Conservation (phyloP, 1,140 invertebrate genomes). For the Triops cancriformis region DNA sequence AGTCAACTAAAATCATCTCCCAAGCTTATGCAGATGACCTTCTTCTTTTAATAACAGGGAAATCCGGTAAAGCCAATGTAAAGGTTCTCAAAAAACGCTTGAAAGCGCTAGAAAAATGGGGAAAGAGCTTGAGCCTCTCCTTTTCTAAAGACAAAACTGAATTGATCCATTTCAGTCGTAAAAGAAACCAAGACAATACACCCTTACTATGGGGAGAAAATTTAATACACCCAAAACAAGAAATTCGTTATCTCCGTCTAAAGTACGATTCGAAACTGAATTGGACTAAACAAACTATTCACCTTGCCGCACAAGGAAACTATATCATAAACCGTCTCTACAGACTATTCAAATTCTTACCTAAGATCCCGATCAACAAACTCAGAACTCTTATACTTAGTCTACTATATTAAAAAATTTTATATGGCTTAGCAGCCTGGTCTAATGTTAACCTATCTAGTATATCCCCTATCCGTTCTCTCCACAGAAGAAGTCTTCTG, state of each 20-base stretch:
- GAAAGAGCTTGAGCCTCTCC: too few species aligned
- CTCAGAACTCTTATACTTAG: neutral
- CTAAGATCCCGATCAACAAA: neutral
- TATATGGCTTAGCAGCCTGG: too few species aligned
- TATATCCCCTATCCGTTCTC: neutral
- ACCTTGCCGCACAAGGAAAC: neutral
- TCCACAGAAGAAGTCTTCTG: neutral
- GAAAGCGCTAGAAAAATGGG: too few species aligned
- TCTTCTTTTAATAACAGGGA: neutral
- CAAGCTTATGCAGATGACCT: slow-evolving; percentile 21
- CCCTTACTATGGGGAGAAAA: slow-evolving; percentile 3
- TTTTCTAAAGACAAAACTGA: slow-evolving; percentile 17
- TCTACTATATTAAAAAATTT: neutral
- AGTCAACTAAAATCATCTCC: neutral
- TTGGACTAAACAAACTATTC: slow-evolving; percentile 14
- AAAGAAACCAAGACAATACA: neutral
- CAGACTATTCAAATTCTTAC: neutral
- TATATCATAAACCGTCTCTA: neutral
- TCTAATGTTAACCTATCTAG: neutral
- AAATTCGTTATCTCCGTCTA: neutral
- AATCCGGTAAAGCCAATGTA: neutral
- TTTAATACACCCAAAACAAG: neutral
- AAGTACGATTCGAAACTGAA: slow-evolving; percentile 15
- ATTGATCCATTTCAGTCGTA: slow-evolving; percentile 18
- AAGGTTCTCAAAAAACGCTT: slow-evolving; percentile 7